Evolutionary conservation across 2,113 vertebrate species (phyloP).

Genomic region (Picathartes gymnocephalus): DNA sequence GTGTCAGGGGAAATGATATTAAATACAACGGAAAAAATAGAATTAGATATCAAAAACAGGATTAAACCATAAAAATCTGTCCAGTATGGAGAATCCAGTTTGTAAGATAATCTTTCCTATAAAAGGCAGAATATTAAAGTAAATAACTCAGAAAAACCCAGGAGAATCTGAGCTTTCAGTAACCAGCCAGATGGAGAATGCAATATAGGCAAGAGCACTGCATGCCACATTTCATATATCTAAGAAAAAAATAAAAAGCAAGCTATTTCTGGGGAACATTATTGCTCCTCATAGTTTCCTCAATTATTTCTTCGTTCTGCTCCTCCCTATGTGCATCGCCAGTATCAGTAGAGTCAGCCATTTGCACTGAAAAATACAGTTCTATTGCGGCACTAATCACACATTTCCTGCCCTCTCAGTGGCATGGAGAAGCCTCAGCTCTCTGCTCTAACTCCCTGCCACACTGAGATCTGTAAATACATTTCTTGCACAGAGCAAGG

Average conservation of each 20-base stretch:
- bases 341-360: not conserved
- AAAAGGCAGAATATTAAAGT: constrained; percentile 66
- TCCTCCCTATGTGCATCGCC: not conserved
- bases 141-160: constrained; percentile 68
- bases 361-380: not conserved
- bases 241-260: not conserved
- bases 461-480: accelerated
- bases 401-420: not conserved
- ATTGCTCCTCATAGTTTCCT: not conserved
- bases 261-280: not conserved
- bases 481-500: not conserved
- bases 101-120: constrained; percentile 64
- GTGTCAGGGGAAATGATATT: constrained; percentile 29
- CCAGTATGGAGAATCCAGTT: constrained; percentile 58
- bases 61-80: constrained; percentile 65
- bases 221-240: not conserved
- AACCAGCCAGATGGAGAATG: constrained; percentile 62
- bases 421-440: not conserved
- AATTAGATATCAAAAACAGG: constrained; percentile 58
- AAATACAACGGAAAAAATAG: constrained; percentile 48
- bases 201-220: constrained; percentile 39
- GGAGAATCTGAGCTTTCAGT: constrained; percentile 50
- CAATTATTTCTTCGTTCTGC: not conserved
- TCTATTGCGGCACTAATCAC: not conserved
- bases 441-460: not conserved